Evolutionary conservation across 2,888 invertebrate species (phyloP).

Genomic region (Prosapia bicincta): DNA sequence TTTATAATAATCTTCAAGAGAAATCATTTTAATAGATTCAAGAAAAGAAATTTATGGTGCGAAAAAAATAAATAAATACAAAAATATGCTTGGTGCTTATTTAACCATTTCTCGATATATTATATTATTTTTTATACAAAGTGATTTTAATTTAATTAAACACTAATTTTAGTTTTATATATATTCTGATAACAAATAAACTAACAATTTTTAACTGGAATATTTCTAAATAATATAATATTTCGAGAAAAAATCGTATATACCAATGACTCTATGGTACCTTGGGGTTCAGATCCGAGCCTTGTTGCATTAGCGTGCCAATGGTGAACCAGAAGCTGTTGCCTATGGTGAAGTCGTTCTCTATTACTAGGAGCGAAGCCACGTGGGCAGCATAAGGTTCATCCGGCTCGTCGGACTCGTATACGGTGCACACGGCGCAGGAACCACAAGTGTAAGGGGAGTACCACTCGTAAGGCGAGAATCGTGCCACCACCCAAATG

Average conservation of each 20-base stretch:
- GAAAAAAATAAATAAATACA: neutral
- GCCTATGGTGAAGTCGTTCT: slow-evolving; percentile 77
- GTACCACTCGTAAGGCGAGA: slow-evolving; percentile 77
- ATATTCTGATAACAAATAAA: too few relatives aligned
- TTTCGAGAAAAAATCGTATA: neutral
- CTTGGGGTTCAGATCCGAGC: slow-evolving; percentile 75
- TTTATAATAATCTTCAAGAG: too few relatives aligned
- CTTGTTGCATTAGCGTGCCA: slow-evolving; percentile 83
- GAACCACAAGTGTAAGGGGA: slow-evolving; percentile 57
- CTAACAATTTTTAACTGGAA: too few relatives aligned
- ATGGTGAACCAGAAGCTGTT: slow-evolving; percentile 87
- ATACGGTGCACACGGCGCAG: slow-evolving; percentile 37
- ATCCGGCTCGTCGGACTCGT: slow-evolving; percentile 31
- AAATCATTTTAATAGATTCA: neutral
- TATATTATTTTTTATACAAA: too few relatives aligned
- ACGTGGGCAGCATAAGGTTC: slow-evolving; percentile 25
- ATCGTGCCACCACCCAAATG: slow-evolving; percentile 74
- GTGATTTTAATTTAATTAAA: too few relatives aligned
- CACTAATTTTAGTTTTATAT: too few relatives aligned
- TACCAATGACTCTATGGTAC: slow-evolving; percentile 43
- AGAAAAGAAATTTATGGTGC: neutral
- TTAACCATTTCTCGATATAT: neutral
- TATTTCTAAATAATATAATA: neutral
- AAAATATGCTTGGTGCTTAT: neutral
- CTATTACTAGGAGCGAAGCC: slow-evolving; percentile 33